Conservation (phyloP, 2,113 vertebrate species). For the Xyrauchen texanus region DNA sequence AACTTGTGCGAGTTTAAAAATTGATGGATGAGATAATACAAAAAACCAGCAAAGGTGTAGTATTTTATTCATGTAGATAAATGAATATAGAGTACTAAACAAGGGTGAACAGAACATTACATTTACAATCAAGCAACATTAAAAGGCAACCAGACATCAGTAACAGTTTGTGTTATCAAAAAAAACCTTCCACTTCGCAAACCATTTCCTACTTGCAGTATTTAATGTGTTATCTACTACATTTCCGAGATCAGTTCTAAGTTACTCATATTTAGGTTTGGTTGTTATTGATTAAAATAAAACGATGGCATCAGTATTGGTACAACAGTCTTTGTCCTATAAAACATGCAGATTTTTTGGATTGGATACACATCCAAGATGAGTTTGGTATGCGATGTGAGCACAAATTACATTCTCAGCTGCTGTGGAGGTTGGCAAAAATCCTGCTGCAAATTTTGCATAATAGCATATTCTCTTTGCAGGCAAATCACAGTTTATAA, state of each 20-base stretch:
- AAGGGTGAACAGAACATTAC: slow-evolving; percentile 62
- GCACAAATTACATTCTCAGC: not conserved
- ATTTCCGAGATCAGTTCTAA: slow-evolving; percentile 8
- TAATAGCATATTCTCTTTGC: too few relatives aligned
- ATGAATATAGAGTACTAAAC: slow-evolving; percentile 43
- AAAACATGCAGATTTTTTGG: slow-evolving; percentile 8
- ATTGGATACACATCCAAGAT: not conserved
- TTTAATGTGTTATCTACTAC: slow-evolving; percentile 18
- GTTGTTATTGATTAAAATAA: slow-evolving; percentile 9
- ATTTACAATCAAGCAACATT: slow-evolving; percentile 14
- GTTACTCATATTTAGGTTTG: not conserved
- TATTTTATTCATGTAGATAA: slow-evolving; percentile 63
- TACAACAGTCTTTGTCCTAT: not conserved
- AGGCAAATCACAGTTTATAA: too few relatives aligned
- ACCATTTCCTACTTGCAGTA: slow-evolving; percentile 7
- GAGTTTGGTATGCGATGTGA: slow-evolving; percentile 16
- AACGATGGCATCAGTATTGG: not conserved
- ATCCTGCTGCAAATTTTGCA: not conserved
- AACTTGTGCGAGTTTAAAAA: not conserved
- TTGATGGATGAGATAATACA: not conserved
- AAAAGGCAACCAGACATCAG: slow-evolving; percentile 28
- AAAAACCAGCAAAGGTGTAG: slow-evolving; percentile 16
- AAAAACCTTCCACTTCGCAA: not conserved
- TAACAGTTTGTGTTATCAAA: slow-evolving; percentile 51
- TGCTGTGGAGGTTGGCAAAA: not conserved